These are phyloP conservation scores for Gymnodraco acuticeps DNA, from an alignment of 2,797 vertebrate genomes.

Conservation along the genomic window DNA sequence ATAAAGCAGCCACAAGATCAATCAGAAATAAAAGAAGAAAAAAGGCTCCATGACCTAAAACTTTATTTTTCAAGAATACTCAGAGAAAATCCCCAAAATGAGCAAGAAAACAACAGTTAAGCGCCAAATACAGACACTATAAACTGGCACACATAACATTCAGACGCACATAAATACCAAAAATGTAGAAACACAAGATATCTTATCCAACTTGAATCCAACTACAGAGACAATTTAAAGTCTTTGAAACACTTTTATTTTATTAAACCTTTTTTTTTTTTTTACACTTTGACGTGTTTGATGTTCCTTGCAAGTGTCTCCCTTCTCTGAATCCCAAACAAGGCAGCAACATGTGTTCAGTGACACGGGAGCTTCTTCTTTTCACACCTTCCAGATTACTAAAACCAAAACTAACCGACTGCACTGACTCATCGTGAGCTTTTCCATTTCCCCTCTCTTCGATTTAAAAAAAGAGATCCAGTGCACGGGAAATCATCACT, in stretches of 20 bases:
- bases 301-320: background rate
- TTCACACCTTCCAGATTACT: background rate
- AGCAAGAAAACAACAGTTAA: too few relatives aligned
- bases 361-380: background rate
- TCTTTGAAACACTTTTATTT: background rate
- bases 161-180: background rate
- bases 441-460: background rate
- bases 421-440: background rate
- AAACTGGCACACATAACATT: too few relatives aligned
- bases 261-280: background rate
- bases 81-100: too few relatives aligned
- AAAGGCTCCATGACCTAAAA: too few relatives aligned
- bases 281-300: background rate
- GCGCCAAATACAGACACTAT: too few relatives aligned
- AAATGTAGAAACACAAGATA: background rate
- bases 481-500: conserved; percentile 5
- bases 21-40: background rate
- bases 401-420: background rate
- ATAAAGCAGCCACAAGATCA: background rate
- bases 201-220: background rate
- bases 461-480: conserved; percentile 13
- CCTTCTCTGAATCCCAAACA: conserved; percentile 22
- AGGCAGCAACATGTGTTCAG: conserved; percentile 1
- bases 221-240: background rate
- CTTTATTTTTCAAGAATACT: too few relatives aligned